These are phyloP conservation scores for Glyptemys insculpta DNA, from an alignment of 2,797 vertebrate species.

Conservation along the genomic window DNA sequence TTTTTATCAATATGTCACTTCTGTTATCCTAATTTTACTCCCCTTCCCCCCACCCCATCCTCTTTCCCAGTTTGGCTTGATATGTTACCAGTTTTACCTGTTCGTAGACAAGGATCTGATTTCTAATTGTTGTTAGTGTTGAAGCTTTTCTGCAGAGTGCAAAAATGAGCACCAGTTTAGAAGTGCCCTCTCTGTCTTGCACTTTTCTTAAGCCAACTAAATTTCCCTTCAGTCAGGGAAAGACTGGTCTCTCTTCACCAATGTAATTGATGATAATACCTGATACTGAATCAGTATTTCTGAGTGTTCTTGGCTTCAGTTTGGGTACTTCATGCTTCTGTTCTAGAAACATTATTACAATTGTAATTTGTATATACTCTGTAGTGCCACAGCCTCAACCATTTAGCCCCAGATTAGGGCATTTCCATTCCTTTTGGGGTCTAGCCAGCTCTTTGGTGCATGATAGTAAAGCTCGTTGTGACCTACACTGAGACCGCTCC, in stretches of 20 bases:
- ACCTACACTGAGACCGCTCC: rapidly evolving
- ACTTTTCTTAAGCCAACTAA: not conserved
- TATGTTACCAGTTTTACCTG: not conserved
- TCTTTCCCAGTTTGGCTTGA: not conserved
- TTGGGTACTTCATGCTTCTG: not conserved
- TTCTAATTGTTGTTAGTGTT: not conserved
- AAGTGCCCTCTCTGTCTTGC: not conserved
- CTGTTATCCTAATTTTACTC: not conserved
- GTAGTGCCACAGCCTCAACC: not conserved
- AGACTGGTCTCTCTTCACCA: not conserved
- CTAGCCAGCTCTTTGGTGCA: not conserved
- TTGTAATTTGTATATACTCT: not conserved
- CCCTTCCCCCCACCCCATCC: no score
- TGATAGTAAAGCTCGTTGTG: rapidly evolving
- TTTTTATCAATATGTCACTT: not conserved
- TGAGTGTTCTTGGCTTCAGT: not conserved
- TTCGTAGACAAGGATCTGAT: not conserved
- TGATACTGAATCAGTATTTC: not conserved
- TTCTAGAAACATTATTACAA: not conserved
- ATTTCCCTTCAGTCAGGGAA: not conserved
- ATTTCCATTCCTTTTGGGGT: not conserved
- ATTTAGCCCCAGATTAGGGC: not conserved
- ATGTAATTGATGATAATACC: not conserved
- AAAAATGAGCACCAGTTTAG: not conserved
- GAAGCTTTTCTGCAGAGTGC: not conserved